phyloP scores from a whole-genome alignment of 2,888 invertebrate species.

The Lasioglossum vierecki region DNA sequence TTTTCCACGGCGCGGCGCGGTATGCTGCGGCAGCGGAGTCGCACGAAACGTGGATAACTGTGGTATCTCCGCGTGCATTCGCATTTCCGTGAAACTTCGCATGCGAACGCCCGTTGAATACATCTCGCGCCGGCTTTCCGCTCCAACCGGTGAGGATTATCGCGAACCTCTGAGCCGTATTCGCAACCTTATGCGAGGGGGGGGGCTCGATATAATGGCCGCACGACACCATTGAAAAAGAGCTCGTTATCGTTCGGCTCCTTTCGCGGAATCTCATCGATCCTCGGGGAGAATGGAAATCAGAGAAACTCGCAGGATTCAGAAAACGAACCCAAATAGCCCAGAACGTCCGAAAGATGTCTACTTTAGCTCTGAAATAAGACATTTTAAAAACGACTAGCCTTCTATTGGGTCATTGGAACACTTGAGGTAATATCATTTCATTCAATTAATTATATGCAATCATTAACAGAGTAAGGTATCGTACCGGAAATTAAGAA shows the following conservation, averaged over 20 bases:
- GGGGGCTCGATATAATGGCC: not conserved
- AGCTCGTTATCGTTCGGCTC: conserved; percentile 23
- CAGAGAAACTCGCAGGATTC: not conserved
- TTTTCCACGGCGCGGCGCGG: not conserved
- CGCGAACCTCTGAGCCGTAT: conserved; percentile 1
- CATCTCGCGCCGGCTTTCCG: not conserved
- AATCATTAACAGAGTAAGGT: no score
- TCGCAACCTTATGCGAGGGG: conserved; percentile 1
- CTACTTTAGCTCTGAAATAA: no score
- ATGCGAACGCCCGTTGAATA: conserved; percentile 11
- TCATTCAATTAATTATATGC: no score
- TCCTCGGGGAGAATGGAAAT: not conserved
- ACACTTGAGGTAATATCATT: no score
- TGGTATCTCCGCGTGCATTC: not conserved
- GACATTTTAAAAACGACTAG: no score
- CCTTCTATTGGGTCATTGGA: no score
- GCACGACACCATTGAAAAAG: conserved; percentile 15
- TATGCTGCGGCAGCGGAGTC: not conserved
- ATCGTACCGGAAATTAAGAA: no score
- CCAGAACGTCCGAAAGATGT: no score
- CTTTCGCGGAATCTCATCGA: conserved; percentile 10
- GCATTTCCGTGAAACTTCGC: conserved; percentile 6
- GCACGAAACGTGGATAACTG: not conserved
- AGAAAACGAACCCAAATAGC: no score
- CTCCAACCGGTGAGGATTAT: not conserved